Base-by-base conservation (phyloP, 2,888 invertebrate genomes). In the Auanema sp. region DNA sequence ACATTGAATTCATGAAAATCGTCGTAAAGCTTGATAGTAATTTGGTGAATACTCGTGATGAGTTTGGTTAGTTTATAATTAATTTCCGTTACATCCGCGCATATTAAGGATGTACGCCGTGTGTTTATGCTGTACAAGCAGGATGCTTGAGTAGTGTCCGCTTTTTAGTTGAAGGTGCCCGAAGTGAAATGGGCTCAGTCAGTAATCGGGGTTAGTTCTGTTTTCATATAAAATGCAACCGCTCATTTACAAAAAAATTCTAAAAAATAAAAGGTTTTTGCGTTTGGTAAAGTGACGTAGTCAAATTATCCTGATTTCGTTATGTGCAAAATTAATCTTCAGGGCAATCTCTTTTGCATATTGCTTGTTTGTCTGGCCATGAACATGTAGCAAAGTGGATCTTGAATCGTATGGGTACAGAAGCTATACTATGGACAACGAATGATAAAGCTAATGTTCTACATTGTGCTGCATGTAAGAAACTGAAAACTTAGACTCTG, bases 261-360 rank as follows among this genome's bases (percentile, higher is more conserved):
- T 8, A 5, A 43, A 43, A 11, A 12, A 12, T 43, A 43, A 12
- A 12, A 43, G 43, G n/a, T 12, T 14, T 43, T 16, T 47, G 21
- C 8, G 47, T 8, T 47, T 10, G 33, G 8, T 33, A 8, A 8
- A 47, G 5, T 47, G 47, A 47, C 16, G 16, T 8, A 5, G 47
- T 47, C n/a, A 52, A 4, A 1, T 6, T 11, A 24, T 24, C 25
- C n/a, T 18, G 5, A 16, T 12, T 23, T 18, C n/a, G n/a, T 12
- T 57, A 12, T 18, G 44, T 6, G 4, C 57, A n/a, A n/a, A 18
- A 16, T 2, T 10, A 24, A 16, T 14, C 16, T 54, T 67, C 66
- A 75, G 77, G 80, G 1, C 79, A 81, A 65, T 76, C 80, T 11
- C 72, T 81, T 47, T 72, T 81, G 18, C 81, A 81, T 62, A 75